Conservation (phyloP, 2,797 vertebrate genomes). For the Characodon lateralis region DNA sequence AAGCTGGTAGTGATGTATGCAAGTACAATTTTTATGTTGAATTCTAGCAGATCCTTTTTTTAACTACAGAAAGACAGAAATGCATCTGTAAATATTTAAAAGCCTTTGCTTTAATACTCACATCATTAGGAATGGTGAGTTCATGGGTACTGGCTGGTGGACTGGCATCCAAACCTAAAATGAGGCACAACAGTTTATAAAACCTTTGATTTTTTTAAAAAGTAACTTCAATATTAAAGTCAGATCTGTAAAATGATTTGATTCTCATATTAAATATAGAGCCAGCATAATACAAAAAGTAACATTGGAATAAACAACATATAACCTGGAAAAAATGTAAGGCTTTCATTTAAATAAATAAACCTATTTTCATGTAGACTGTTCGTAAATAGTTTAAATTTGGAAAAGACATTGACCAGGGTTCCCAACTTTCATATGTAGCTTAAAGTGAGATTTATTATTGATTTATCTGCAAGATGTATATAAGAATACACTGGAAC, state of each 20-base stretch:
- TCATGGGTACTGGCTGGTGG: conserved; percentile 98
- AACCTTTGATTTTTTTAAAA: conserved; percentile 24
- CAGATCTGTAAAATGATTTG: background rate
- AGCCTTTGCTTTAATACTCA: conserved; percentile 81
- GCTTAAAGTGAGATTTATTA: too few species aligned
- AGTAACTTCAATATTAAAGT: background rate
- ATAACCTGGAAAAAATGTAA: background rate
- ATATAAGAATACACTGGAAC: too few species aligned
- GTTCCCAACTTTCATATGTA: background rate
- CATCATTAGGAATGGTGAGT: conserved; percentile 99
- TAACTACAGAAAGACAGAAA: too few species aligned
- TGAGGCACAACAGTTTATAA: conserved; percentile 40
- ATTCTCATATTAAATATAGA: background rate
- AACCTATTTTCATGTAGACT: background rate
- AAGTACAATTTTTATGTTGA: too few species aligned
- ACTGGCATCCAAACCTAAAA: conserved; percentile 95
- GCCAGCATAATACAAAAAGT: background rate
- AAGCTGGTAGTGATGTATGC: too few species aligned
- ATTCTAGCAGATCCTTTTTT: too few species aligned
- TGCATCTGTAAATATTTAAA: background rate
- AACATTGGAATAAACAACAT: background rate
- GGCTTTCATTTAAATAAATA: background rate
- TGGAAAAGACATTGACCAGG: background rate
- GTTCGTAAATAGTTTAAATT: background rate
- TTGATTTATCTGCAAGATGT: too few species aligned